Conservation (phyloP, 2,888 invertebrate genomes). For the Rhimphoctona megacephalus region DNA sequence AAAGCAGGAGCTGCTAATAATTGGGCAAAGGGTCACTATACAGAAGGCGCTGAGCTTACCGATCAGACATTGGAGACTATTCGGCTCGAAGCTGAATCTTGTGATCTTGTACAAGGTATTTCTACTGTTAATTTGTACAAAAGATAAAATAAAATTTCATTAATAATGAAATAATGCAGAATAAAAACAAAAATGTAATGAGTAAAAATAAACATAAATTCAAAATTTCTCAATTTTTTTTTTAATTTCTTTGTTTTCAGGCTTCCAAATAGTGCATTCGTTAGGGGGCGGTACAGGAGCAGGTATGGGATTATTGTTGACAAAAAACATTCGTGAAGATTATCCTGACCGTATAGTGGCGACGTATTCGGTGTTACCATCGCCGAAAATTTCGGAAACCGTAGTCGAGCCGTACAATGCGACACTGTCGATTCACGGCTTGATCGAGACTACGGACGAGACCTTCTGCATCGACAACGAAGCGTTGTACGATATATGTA, state of each 20-base stretch:
- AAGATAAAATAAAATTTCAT: too few species aligned
- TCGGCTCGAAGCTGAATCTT: constrained; percentile 93
- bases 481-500: constrained; percentile 95
- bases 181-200: background rate
- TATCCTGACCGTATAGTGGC: constrained; percentile 93
- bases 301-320: constrained; percentile 91
- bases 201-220: background rate
- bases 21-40: constrained; percentile 92
- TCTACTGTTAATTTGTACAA: background rate
- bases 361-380: constrained; percentile 90
- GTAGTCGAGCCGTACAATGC: constrained; percentile 97
- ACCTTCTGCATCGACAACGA: constrained; percentile 96
- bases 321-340: constrained; percentile 94
- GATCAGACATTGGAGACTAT: constrained; percentile 93
- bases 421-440: constrained; percentile 92
- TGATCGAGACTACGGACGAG: constrained; percentile 95
- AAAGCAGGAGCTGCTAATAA: constrained; percentile 82
- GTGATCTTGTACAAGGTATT: constrained; percentile 92
- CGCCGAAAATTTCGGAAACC: constrained; percentile 93
- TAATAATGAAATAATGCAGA: too few species aligned
- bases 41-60: constrained; percentile 94
- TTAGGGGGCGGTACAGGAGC: constrained; percentile 92
- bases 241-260: constrained; percentile 47
- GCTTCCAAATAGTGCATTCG: constrained; percentile 93
- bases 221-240: background rate